Percentiles rank a stretch among this genome's conserved stretches.
phyloP scores from a whole-genome alignment of 2,797 vertebrate species.

The Hirundo rustica region DNA sequence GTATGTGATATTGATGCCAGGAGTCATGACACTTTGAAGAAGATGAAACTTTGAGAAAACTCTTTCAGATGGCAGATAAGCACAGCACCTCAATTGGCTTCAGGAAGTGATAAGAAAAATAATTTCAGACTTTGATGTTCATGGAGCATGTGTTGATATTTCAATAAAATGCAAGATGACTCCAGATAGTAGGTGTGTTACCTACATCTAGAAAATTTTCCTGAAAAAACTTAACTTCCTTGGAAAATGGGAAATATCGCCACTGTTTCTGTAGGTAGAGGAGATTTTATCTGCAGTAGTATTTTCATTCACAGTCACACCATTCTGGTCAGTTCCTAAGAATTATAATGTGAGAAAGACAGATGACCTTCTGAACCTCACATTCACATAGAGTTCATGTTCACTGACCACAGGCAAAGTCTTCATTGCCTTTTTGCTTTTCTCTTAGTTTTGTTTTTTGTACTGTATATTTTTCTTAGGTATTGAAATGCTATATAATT shows the following conservation, averaged over 20 bases:
- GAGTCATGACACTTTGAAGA: neutral
- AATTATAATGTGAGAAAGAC: neutral
- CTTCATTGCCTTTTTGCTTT: neutral
- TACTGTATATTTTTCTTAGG: neutral
- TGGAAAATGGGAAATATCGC: neutral
- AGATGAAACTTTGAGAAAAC: neutral
- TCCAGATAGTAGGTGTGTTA: neutral
- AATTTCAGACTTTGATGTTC: neutral
- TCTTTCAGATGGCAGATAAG: neutral
- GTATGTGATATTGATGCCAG: neutral
- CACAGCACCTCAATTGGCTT: neutral
- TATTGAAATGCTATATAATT: neutral
- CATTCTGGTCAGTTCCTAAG: neutral
- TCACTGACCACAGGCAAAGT: neutral
- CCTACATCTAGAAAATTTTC: neutral
- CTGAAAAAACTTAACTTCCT: neutral
- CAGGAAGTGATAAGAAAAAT: neutral
- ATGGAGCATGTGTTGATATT: neutral
- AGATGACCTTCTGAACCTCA: neutral
- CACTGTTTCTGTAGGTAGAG: neutral
- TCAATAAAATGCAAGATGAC: neutral
- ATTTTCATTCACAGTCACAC: neutral
- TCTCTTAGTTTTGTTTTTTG: neutral
- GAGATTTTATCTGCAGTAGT: neutral
- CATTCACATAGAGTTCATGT: neutral